Evolutionary conservation across 37 sponge, comb jelly and placozoan genomes (phyloP), one percentile per base, ranked within the genome.

Genomic region (Diacarnus erythraeanus): DNA sequence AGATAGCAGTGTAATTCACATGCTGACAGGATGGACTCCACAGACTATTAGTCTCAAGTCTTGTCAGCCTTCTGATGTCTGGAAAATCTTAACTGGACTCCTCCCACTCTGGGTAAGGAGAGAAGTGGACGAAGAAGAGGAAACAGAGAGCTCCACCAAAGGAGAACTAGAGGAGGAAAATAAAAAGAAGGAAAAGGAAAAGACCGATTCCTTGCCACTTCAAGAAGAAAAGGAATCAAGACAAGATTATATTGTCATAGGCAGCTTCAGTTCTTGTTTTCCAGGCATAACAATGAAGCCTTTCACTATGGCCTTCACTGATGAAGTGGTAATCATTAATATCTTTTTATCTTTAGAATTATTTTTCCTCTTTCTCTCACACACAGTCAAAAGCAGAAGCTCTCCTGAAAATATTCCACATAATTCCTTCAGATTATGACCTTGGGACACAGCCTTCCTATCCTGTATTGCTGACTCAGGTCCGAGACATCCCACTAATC

Each of bases 1-100:
- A 22, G 93, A 92, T 33, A 39, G 69, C 43, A 95, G 87, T 84
- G 82, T 93, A 1, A 64, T 93, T 43, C 82, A 93, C 29, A 77
- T 92, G 90, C 72, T 97, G 59, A 95, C 96, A 30, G 98, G 95
- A 3, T 97, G 98, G 98, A 21, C 84, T 27, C 87, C 89, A 10
- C 71, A 84, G 20, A 43, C 38, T 17, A 42, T 90, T 3, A 25
- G 79, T 21, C 27, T 71, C 10, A 79, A 59, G 82, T 3, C n/a
- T 3, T 27, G 2, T 27, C 23, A 60, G 12, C 27, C 9, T 36
- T 54, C 66, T 12, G 6, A 33, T 22, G 33, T 77, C 31, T 83
- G 89, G 89, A 47, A 57, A 1, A 25, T 34, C 1, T 36, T 89
- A 63, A 61, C 1, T 35, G 79, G 69, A 22, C 37, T 29, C 56